Conservation (phyloP, 2,888 invertebrate genomes). For the Dolomedes plantarius region DNA sequence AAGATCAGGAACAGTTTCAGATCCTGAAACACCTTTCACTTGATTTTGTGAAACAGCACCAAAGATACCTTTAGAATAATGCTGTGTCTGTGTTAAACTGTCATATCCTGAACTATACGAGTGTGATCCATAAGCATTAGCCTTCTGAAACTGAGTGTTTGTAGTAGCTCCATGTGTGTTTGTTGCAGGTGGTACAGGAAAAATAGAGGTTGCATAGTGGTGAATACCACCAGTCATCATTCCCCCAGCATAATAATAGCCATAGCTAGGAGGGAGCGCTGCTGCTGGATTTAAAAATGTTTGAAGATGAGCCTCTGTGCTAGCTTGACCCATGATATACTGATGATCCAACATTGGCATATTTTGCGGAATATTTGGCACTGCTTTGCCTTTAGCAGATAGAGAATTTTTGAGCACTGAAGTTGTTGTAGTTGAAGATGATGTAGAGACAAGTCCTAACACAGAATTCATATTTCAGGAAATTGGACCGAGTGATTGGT, state of each 20-base stretch:
- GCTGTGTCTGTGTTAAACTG: too few relatives aligned
- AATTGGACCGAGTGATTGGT: too few relatives aligned
- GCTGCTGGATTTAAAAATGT: slow-evolving; percentile 78
- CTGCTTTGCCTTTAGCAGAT: slow-evolving; percentile 73
- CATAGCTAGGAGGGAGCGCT: slow-evolving; percentile 84
- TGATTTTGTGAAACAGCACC: slow-evolving; percentile 78
- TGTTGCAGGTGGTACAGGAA: slow-evolving; percentile 81
- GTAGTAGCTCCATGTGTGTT: slow-evolving; percentile 83
- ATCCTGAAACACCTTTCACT: slow-evolving; percentile 78
- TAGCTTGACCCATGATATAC: too few relatives aligned
- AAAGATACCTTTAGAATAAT: slow-evolving; percentile 80
- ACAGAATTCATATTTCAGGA: slow-evolving; percentile 79
- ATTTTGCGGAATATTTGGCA: too few relatives aligned
- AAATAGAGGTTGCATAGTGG: slow-evolving; percentile 69
- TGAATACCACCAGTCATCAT: slow-evolving; percentile 72
- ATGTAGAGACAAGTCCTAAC: slow-evolving; percentile 65
- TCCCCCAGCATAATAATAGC: slow-evolving; percentile 82
- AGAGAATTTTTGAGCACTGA: slow-evolving; percentile 73
- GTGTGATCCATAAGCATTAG: too few relatives aligned
- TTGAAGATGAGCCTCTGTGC: slow-evolving; percentile 81
- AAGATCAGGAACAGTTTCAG: slow-evolving; percentile 82
- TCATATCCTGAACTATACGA: too few relatives aligned
- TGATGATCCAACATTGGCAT: too few relatives aligned
- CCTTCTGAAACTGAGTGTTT: slow-evolving; percentile 82
- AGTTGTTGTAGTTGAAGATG: slow-evolving; percentile 73